phyloP scores from a whole-genome alignment of 2,888 invertebrate species.

The Phengaris arion region DNA sequence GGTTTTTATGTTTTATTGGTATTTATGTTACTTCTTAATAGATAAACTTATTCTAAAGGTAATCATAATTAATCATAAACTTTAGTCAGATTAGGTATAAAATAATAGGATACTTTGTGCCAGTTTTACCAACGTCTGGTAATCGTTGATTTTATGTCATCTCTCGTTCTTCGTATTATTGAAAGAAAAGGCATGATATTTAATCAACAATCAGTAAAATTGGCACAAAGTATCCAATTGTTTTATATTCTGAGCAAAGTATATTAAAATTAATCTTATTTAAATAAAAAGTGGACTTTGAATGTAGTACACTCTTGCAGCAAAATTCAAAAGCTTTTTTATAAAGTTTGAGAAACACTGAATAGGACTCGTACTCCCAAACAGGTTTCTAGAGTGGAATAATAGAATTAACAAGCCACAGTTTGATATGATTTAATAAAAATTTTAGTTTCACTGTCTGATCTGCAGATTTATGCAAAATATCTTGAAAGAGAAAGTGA shows the following conservation, averaged over 20 bases:
- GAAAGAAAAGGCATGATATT: no score
- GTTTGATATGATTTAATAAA: conserved; percentile 63
- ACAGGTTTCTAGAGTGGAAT: conserved; percentile 62
- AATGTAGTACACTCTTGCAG: neutral
- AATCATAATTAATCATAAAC: no score
- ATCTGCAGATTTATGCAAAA: neutral
- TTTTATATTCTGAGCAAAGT: no score
- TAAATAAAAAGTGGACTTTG: neutral
- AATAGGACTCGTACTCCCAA: conserved; percentile 56
- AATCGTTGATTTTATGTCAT: no score
- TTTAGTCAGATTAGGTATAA: no score
- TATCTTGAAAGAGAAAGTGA: neutral
- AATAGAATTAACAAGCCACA: conserved; percentile 55
- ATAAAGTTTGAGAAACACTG: conserved; percentile 55
- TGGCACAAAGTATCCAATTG: no score
- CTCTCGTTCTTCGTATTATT: no score
- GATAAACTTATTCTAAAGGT: neutral
- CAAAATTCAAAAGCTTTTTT: neutral
- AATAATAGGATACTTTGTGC: no score
- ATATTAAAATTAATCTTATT: neutral
- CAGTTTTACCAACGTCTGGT: no score
- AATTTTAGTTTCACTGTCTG: conserved; percentile 42
- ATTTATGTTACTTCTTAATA: neutral
- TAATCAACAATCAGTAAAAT: neutral
- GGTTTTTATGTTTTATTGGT: neutral